These are phyloP conservation scores for Tapera naevia DNA, from an alignment of 2,797 vertebrate genomes.

Conservation along the genomic window DNA sequence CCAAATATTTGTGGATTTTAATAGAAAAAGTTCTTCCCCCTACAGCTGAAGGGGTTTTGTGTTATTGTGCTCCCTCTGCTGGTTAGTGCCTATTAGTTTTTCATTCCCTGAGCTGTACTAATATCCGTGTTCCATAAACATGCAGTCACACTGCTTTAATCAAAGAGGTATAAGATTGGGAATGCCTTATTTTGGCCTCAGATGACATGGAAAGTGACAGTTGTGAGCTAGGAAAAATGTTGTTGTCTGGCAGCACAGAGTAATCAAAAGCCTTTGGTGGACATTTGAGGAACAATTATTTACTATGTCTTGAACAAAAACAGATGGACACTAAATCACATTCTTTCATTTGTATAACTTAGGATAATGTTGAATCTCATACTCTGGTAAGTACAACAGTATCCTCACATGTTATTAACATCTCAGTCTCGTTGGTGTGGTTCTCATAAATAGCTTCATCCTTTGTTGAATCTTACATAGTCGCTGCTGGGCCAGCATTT, in stretches of 20 bases:
- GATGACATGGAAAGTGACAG: neutral
- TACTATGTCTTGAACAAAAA: neutral
- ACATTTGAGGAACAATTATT: neutral
- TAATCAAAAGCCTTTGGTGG: neutral
- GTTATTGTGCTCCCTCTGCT: slow-evolving; percentile 63
- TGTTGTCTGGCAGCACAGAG: neutral
- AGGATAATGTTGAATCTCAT: neutral
- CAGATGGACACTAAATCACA: neutral
- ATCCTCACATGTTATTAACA: neutral
- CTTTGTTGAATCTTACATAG: neutral
- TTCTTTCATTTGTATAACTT: neutral
- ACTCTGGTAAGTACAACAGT: neutral
- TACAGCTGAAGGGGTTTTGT: neutral
- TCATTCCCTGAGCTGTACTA: neutral
- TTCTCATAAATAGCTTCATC: neutral
- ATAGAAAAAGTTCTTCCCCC: neutral
- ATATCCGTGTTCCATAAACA: neutral
- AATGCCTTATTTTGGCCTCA: neutral
- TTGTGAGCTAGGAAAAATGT: neutral
- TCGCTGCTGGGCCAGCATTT: neutral
- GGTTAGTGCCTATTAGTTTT: slow-evolving; percentile 28
- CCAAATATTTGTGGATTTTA: neutral
- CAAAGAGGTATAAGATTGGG: neutral
- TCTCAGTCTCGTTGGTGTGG: neutral
- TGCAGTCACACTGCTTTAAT: neutral